Conservation (phyloP, 1,140 invertebrate genomes). For the Orussus abietinus region DNA sequence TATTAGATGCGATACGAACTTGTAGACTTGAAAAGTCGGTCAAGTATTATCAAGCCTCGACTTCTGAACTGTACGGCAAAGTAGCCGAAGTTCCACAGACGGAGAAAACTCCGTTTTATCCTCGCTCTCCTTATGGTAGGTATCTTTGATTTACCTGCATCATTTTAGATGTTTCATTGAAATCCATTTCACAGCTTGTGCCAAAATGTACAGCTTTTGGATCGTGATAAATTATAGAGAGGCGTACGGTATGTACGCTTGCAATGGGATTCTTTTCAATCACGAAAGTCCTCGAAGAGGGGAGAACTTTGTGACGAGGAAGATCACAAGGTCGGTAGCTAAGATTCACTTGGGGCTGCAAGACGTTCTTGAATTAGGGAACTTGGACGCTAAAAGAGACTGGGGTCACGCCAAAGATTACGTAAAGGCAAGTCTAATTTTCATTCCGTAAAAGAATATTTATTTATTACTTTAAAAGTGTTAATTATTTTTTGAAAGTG, state of each 20-base stretch:
- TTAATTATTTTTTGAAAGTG: too few species aligned
- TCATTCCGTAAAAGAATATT: too few species aligned
- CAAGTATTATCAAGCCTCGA: slow-evolving; percentile 97
- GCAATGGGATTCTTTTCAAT: slow-evolving; percentile 98
- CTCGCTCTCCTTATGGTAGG: slow-evolving; percentile 97
- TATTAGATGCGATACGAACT: slow-evolving; percentile 94
- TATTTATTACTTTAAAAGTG: too few species aligned
- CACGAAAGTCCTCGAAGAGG: slow-evolving; percentile 97
- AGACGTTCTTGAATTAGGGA: slow-evolving; percentile 88
- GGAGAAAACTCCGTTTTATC: slow-evolving; percentile 98
- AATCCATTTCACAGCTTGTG: slow-evolving; percentile 73
- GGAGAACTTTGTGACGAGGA: slow-evolving; percentile 98
- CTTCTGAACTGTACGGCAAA: slow-evolving; percentile 98
- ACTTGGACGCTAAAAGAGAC: slow-evolving; percentile 93
- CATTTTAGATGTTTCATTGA: slow-evolving; percentile 13
- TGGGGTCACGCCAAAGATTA: slow-evolving; percentile 99
- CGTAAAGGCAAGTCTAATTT: slow-evolving; percentile 71
- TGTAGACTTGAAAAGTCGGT: slow-evolving; percentile 82
- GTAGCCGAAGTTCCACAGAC: slow-evolving; percentile 94
- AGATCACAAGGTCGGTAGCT: slow-evolving; percentile 95
- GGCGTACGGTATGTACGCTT: slow-evolving; percentile 96
- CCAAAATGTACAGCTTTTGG: slow-evolving; percentile 99
- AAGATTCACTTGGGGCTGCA: slow-evolving; percentile 90
- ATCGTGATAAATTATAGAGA: slow-evolving; percentile 98
- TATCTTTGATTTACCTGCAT: slow-evolving; percentile 5